Evolutionary conservation across 2,797 vertebrate species (phyloP).

Genomic region (Loriculus beryllinus): DNA sequence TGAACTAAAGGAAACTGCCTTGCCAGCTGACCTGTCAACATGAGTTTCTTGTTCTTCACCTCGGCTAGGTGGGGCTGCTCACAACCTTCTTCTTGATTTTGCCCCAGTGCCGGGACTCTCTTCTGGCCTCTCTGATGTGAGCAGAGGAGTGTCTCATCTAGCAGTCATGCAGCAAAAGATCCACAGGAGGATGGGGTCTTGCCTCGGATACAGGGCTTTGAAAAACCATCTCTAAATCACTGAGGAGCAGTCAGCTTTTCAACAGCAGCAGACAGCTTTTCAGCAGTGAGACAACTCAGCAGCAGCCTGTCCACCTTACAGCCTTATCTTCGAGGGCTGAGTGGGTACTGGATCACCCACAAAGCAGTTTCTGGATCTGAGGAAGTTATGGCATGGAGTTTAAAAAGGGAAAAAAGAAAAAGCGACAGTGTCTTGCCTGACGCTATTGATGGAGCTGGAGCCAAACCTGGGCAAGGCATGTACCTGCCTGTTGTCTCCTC

Average conservation of each 20-base stretch:
- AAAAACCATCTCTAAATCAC: neutral
- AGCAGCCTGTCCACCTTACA: neutral
- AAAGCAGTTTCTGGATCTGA: neutral
- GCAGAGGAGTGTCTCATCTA: neutral
- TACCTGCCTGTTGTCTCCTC: neutral
- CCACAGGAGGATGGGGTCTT: neutral
- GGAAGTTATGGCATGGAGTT: neutral
- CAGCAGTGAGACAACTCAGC: neutral
- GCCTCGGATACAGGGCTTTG: neutral
- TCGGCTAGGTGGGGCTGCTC: neutral
- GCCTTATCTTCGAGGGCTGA: accelerated
- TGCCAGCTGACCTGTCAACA: neutral
- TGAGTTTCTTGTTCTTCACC: neutral
- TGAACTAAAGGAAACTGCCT: neutral
- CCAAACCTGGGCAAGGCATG: neutral
- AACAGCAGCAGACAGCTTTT: accelerated
- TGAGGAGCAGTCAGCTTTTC: neutral
- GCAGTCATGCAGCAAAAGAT: neutral
- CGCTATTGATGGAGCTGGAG: neutral
- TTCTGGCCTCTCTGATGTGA: neutral
- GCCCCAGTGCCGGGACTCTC: accelerated
- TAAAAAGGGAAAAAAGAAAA: neutral
- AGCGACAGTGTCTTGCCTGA: neutral
- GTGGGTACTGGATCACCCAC: accelerated
- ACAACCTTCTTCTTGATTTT: neutral